Evolutionary conservation across 2,797 vertebrate species (phyloP).

Genomic region (Chrysocyon brachyurus): DNA sequence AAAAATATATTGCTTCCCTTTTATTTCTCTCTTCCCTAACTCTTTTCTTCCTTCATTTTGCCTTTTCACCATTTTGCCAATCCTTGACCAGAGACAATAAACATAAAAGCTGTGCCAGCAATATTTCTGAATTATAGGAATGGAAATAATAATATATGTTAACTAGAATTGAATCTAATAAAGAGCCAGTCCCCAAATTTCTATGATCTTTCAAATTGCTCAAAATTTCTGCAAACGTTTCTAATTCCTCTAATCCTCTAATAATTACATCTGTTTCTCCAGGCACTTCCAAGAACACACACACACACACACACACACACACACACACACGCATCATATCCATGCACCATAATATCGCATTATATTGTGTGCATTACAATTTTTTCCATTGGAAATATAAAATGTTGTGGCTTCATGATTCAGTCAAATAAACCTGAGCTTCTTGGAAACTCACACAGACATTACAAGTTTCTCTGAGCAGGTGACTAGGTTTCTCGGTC

Average conservation of each 20-base stretch:
- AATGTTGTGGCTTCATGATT: neutral
- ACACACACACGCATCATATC: neutral
- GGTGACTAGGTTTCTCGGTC: neutral
- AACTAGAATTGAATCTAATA: constrained; percentile 62
- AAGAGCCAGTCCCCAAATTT: constrained; percentile 27
- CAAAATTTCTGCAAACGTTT: constrained; percentile 55
- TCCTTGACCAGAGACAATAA: neutral
- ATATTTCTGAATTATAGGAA: constrained; percentile 28
- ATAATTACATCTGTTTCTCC: constrained; percentile 59
- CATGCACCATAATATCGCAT: neutral
- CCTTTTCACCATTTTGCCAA: constrained; percentile 9
- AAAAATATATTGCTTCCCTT: neutral
- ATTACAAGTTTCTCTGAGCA: neutral
- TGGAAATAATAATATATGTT: neutral
- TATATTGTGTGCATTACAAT: neutral
- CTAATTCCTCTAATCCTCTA: constrained; percentile 40
- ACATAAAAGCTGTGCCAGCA: neutral
- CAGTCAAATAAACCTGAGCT: neutral
- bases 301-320: fast-evolving
- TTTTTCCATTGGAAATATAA: neutral
- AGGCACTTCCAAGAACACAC: constrained; percentile 13
- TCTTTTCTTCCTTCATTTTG: constrained; percentile 6
- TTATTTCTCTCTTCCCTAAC: neutral
- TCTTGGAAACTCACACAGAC: neutral
- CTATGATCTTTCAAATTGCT: constrained; percentile 55